phyloP scores from a whole-genome alignment of 2,797 vertebrate genomes.

The Chloroceryle inda region DNA sequence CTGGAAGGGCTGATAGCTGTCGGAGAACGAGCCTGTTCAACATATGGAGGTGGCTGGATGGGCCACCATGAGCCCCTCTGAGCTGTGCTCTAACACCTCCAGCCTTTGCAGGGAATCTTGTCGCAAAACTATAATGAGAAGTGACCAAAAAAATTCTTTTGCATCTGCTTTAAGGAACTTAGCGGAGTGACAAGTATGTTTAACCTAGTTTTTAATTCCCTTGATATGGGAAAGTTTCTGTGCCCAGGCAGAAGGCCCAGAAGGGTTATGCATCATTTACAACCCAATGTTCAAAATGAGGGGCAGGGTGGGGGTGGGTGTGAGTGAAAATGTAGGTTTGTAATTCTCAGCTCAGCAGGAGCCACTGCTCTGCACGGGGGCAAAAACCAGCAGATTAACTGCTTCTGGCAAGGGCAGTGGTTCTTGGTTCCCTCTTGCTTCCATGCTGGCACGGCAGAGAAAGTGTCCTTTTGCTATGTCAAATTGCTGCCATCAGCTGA shows the following conservation, averaged over 20 bases:
- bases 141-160: not conserved
- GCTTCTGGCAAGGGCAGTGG: slow-evolving; percentile 5
- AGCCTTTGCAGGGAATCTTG: not conserved
- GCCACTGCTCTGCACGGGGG: not conserved
- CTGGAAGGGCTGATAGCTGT: not conserved
- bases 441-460: not conserved
- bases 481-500: not conserved
- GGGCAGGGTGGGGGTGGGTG: not conserved
- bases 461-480: not conserved
- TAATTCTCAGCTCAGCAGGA: slow-evolving; percentile 46
- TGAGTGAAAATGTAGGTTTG: not conserved
- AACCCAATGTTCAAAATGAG: not conserved
- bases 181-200: not conserved
- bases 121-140: not conserved
- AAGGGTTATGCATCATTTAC: slow-evolving; percentile 71
- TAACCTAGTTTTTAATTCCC: slow-evolving; percentile 69
- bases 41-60: not conserved
- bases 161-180: slow-evolving; percentile 4
- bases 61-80: not conserved
- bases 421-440: not conserved
- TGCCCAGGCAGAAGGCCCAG: slow-evolving; percentile 52
- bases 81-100: not conserved
- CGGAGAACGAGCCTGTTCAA: not conserved
- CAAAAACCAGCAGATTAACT: not conserved
- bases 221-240: not conserved